Evolutionary conservation across 1,140 invertebrate genomes (phyloP), one percentile per base, ranked within the genome.

Genomic region (Euglossa dilemma): DNA sequence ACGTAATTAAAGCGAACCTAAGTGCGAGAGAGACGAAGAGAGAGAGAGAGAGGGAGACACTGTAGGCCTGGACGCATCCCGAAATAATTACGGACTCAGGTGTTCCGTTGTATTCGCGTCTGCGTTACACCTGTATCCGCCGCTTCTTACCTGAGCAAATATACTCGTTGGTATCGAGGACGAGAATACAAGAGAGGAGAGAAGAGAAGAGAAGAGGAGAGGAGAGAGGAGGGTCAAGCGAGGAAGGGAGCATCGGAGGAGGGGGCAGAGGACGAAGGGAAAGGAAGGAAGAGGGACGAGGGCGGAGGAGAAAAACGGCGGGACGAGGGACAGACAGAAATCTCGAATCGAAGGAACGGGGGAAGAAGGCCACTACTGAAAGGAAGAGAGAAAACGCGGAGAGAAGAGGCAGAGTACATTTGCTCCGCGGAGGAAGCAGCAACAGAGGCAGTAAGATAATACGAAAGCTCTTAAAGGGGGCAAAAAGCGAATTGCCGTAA

Each of bases 401-500:
- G 43, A 23, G n/a, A 16, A 56, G 43, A 0, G 16, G 23, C 6
- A 43, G 52, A 36, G 84, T 80, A 87, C 85, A 79, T 87, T 87
- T 80, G 78, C 86, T 87, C n/a, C 85, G 81, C 85, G 76, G 72
- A 84, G 77, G 85, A 71, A 87, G 86, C 86, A 87, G 81, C 86
- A 87, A 87, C 86, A 85, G 91, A 85, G 88, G 86, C 90, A 85
- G 91, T 76, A 90, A 90, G 86, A 91, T 91, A 91, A 92, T 91
- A 89, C 87, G 87, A 91, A 86, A 87, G 90, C 90, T 88, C 89
- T 92, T 90, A 90, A 90, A 89, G 79, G 74, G 86, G 85, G 87
- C 87, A 92, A 92, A 90, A 92, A 91, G 89, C 87, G 89, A 91
- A 91, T 92, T 89, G 91, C 80, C 89, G 90, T 92, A 92, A 92